These are phyloP conservation scores for Neoitamus cyanurus DNA, from an alignment of 2,888 invertebrate genomes.

Conservation along the genomic window DNA sequence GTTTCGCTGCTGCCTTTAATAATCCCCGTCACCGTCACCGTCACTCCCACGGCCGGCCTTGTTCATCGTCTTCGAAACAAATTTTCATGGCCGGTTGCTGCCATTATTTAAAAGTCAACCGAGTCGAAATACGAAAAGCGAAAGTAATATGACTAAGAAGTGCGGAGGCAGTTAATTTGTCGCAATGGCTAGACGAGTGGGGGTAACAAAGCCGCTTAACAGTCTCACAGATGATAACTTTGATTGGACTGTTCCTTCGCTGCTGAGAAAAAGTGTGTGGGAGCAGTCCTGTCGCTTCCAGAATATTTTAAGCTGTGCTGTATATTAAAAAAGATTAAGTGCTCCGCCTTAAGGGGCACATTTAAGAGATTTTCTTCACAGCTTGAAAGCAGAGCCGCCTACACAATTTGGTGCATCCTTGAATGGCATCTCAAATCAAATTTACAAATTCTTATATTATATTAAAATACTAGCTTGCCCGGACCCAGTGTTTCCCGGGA, in stretches of 20 bases:
- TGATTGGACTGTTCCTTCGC: not conserved
- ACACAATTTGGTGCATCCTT: no score
- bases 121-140: not conserved
- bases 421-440: no score
- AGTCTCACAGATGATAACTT: not conserved
- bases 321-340: no score
- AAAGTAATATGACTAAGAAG: not conserved
- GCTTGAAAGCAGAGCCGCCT: no score
- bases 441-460: no score
- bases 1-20: slow-evolving; percentile 29
- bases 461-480: no score
- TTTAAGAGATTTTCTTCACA: no score
- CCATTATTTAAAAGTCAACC: not conserved
- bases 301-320: no score
- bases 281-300: not conserved
- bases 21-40: not conserved
- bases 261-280: not conserved
- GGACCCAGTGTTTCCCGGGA: no score
- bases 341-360: no score
- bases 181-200: not conserved
- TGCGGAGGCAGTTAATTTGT: not conserved
- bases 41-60: not conserved
- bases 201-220: not conserved
- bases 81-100: slow-evolving; percentile 20
- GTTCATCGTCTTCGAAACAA: not conserved